These are phyloP conservation scores for Meda fulgida DNA, from an alignment of 2,797 vertebrate species.

Conservation along the genomic window DNA sequence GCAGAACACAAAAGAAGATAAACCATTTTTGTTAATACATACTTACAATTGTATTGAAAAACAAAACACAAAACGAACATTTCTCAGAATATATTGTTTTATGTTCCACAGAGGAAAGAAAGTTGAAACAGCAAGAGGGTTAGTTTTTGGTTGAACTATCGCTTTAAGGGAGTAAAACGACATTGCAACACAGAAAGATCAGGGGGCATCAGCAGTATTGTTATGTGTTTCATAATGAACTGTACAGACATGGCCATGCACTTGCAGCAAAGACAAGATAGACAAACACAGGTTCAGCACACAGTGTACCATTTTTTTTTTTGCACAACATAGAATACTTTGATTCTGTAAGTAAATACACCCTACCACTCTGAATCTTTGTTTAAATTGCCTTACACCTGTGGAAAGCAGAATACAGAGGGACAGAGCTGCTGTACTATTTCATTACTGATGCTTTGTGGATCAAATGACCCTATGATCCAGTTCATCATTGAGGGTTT, in stretches of 20 bases:
- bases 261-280: neutral
- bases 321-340: neutral
- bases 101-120: neutral
- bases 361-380: neutral
- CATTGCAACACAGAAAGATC: slow-evolving; percentile 42
- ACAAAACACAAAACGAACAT: neutral
- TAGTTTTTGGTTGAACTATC: neutral
- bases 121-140: neutral
- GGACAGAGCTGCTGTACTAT: neutral
- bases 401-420: neutral
- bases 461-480: slow-evolving; percentile 29
- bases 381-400: neutral
- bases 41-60: neutral
- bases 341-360: neutral
- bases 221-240: slow-evolving; percentile 9
- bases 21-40: neutral
- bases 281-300: slow-evolving; percentile 1
- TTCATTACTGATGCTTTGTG: slow-evolving; percentile 13
- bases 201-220: neutral
- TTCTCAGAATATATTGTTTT: neutral
- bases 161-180: neutral
- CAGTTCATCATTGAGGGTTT: slow-evolving; percentile 29
- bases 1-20: neutral
- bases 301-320: neutral
- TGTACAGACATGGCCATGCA: slow-evolving; percentile 26